Percentiles rank a stretch among this genome's conserved stretches.
phyloP scores from a whole-genome alignment of 2,113 vertebrate species.

The Aldabrachelys gigantea region DNA sequence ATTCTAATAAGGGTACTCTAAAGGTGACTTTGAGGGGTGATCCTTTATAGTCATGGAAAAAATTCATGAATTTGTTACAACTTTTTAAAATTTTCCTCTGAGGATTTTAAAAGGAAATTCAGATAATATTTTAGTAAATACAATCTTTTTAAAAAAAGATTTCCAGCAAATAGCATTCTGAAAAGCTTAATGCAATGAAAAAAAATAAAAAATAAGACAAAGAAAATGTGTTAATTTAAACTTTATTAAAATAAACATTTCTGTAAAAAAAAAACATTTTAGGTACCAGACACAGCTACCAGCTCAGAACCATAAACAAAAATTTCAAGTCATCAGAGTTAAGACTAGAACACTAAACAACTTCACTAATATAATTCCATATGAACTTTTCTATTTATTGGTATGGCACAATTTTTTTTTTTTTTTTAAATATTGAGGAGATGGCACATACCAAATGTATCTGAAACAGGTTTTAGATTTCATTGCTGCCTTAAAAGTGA shows the following conservation, averaged over 20 bases:
- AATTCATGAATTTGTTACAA: constrained; percentile 41
- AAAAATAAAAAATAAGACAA: neutral
- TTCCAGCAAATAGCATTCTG: neutral
- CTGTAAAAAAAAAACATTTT: neutral
- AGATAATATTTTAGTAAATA: constrained; percentile 21
- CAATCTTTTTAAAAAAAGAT: neutral
- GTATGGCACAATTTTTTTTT: neutral
- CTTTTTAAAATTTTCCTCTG: constrained; percentile 35
- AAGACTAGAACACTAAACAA: constrained; percentile 3
- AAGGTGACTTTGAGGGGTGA: constrained; percentile 54
- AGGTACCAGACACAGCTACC: neutral
- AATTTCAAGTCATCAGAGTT: neutral
- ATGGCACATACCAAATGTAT: neutral
- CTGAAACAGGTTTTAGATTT: neutral
- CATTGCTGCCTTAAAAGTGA: neutral
- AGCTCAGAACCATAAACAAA: neutral
- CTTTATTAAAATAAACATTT: neutral
- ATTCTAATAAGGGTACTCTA: constrained; percentile 51
- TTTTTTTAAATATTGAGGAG: neutral
- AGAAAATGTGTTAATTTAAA: neutral
- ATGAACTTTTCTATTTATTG: neutral
- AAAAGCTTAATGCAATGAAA: neutral
- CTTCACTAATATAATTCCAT: neutral
- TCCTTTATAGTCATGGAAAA: constrained; percentile 38
- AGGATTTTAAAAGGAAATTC: constrained; percentile 9